Base-by-base conservation (phyloP, 2,797 vertebrate species). In the Stomatorhinus walkeri region DNA sequence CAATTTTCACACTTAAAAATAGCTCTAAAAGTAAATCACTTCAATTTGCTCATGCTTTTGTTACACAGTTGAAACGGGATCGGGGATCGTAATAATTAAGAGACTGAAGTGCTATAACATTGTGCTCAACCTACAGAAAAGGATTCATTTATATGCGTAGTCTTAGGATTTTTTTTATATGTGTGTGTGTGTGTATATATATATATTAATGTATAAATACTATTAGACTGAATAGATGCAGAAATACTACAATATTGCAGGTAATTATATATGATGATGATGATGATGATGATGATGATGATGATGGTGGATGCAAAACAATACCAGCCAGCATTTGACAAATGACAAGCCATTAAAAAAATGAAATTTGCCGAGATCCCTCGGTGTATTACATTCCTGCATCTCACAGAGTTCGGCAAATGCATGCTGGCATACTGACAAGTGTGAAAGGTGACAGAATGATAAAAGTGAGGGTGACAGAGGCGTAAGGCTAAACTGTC, bases 1-100 rank as follows among this genome's bases (percentile, higher is more conserved):
- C 87, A 88, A 88, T 88, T 88, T 88, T 54, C 46, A 83, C 46
- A 28, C 48, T 79, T 88, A 88, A 56, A 88, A 83, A 79, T 88
- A 88, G 68, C 46, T 88, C 64, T 43, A 83, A 81, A 79, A 81
- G 51, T 56, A 83, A 56, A 83, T 88, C 28, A 24, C 56, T 87
- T 43, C 59, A 64, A 87, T 88, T 88, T 19, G 40, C 36, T n/a
- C 43, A 49, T 83, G 28, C 72, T 81, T 83, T 87, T 86, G 64
- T 81, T 88, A 88, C 68, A 72, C 64, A 40, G 87, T 51, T 40
- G 46, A 79, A 88, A 46, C 10, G 7, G 56, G 40, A 87, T 46
- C 40, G n/a, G 19, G 40, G 40, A 87, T 24, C 40, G 40, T 64
- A 61, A 68, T 46, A 87, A 87, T 46, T 64, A 68, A 64, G 36